phyloP scores from a whole-genome alignment of 2,113 vertebrate species.

The Naja naja region DNA sequence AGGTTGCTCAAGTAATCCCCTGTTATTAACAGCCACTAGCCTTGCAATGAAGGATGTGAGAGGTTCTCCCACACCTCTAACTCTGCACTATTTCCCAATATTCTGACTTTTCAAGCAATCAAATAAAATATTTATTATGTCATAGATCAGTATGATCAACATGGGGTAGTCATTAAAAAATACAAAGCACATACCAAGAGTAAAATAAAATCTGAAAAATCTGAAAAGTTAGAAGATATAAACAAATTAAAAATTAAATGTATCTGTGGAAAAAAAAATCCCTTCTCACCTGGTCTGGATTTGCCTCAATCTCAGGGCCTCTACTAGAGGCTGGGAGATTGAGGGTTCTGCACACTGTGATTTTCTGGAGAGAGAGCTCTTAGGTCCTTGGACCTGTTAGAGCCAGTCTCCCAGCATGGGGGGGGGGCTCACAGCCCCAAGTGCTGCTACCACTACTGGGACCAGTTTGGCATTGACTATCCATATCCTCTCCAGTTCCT shows the following conservation, averaged over 20 bases:
- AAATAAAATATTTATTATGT: not conserved
- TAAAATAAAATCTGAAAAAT: not conserved
- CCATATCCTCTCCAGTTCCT: too few species aligned
- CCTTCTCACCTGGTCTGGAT: too few species aligned
- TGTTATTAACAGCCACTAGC: not conserved
- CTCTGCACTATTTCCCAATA: not conserved
- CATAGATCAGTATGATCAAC: not conserved
- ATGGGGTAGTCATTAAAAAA: not conserved
- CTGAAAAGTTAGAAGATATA: not conserved
- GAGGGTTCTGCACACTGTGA: too few species aligned
- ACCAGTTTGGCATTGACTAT: too few species aligned
- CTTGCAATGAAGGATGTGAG: not conserved
- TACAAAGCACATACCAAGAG: not conserved
- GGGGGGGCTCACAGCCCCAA: too few species aligned
- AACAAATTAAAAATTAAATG: not conserved
- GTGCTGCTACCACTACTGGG: too few species aligned
- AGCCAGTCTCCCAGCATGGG: too few species aligned
- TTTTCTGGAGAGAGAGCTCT: too few species aligned
- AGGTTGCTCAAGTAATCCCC: not conserved
- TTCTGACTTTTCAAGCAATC: not conserved
- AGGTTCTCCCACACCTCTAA: not conserved
- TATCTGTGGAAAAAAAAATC: not conserved
- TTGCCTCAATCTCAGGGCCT: too few species aligned
- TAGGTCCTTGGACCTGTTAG: too few species aligned
- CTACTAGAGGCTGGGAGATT: too few species aligned